Percentiles rank a stretch among this genome's conserved stretches.
phyloP scores from a whole-genome alignment of 2,797 vertebrate species.

The Paguma larvata region DNA sequence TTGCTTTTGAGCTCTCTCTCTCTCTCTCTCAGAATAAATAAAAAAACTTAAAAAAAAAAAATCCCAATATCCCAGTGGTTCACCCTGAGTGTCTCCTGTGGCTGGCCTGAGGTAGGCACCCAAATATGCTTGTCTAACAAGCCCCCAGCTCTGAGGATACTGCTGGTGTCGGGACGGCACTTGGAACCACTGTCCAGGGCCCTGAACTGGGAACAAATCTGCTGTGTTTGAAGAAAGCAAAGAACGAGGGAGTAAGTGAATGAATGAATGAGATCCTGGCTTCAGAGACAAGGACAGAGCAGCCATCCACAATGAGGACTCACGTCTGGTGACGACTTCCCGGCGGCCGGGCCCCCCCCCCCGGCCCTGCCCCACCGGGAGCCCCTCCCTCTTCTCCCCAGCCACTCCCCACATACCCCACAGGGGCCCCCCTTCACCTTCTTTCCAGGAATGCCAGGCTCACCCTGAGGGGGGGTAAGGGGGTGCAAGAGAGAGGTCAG shows the following conservation, averaged over 20 bases:
- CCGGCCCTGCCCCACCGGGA: background rate
- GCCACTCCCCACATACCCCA: background rate
- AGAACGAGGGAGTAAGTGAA: background rate
- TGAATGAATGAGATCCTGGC: background rate
- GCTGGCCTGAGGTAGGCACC: background rate
- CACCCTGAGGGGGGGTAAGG: slow-evolving; percentile 78
- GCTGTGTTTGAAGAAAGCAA: background rate
- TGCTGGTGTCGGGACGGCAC: background rate
- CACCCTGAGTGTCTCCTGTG: background rate
- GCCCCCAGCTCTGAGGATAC: background rate
- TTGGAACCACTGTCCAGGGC: background rate
- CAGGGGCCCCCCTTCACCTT: slow-evolving; percentile 77
- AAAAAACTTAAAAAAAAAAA: no score
- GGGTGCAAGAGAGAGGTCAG: background rate
- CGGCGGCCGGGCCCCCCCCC: background rate
- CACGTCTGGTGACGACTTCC: background rate
- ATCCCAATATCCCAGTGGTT: background rate
- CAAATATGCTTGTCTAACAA: background rate
- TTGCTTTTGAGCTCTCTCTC: no score
- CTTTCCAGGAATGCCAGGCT: slow-evolving; percentile 85
- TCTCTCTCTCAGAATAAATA: no score
- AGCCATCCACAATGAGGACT: background rate
- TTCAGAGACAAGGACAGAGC: background rate
- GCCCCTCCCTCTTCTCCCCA: background rate
- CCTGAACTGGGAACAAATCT: background rate